Evolutionary conservation across 92 coral and sea anemone genomes (phyloP), one percentile per base, ranked within the genome.

Genomic region (Umimayanthus chanpuru): DNA sequence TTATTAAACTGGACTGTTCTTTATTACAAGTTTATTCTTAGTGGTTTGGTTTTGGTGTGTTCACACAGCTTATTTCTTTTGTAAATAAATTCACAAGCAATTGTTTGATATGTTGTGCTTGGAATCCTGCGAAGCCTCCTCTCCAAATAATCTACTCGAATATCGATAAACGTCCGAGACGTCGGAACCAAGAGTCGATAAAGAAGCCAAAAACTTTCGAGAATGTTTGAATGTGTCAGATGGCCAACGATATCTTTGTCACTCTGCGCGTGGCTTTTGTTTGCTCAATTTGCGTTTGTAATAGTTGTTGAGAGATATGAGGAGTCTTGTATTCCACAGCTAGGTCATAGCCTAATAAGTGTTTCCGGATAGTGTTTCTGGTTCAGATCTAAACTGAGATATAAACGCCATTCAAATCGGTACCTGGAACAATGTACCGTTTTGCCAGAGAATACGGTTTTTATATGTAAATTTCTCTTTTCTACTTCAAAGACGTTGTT

Each of bases 121-220:
- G n/a, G 65, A 20, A 2, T 28, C 9, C 16, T n/a, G 8, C 36
- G 36, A 81, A 65, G 73, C 65, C 61, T 67, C 77, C 23, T 47
- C 77, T 71, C 32, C 64, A 82, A 25, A 8, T 44, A 44, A 55
- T 41, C 43, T 29, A 68, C 47, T 83, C 64, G 44, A 47, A 67
- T 30, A 41, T 68, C 77, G 76, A 66, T 67, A 26, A 26, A 40
- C 28, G 26, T 44, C 39, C 56, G 44, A 71, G 65, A 29, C 41
- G 49, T 61, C 85, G 40, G 66, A 81, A 81, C 58, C 14, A 70
- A 70, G 66, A 25, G 61, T 40, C 20, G 39, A 72, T 81, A 68
- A 81, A 81, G 36, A 68, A 39, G 79, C 79, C 55, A 65, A 81
- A 66, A 61, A 58, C 73, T 56, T 81, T 81, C 44, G 72, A 26